phyloP scores from a whole-genome alignment of 2,113 vertebrate species.

The Seriola rivoliana region DNA sequence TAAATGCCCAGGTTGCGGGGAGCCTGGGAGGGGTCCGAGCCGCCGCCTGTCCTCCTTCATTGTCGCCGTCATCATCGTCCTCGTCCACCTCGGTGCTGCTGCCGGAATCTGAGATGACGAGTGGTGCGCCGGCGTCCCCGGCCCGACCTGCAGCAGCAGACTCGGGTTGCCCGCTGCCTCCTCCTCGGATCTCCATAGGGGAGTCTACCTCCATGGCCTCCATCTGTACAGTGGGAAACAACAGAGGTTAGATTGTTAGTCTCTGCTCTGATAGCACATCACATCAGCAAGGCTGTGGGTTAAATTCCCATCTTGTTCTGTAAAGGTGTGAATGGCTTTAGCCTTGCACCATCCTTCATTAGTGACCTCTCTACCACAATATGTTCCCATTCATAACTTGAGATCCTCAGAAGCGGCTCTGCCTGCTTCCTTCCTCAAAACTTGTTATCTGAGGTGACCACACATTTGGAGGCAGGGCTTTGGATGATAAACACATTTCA shows the following conservation, averaged over 20 bases:
- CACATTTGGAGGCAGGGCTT: too few species aligned
- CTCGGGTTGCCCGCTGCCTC: background rate
- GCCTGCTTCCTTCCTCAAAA: too few species aligned
- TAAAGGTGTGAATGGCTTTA: too few species aligned
- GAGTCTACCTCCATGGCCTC: slow-evolving; percentile 91
- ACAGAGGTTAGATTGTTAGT: background rate
- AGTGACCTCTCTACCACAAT: too few species aligned
- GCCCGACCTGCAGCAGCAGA: background rate
- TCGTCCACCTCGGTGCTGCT: slow-evolving; percentile 71
- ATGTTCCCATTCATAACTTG: too few species aligned
- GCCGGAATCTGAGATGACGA: slow-evolving; percentile 61
- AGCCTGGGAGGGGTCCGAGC: slow-evolving; percentile 35
- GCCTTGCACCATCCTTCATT: too few species aligned
- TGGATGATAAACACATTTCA: too few species aligned
- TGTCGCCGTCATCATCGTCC: slow-evolving; percentile 29
- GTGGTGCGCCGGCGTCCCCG: background rate
- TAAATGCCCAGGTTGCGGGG: slow-evolving; percentile 78
- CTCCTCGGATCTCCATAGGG: slow-evolving; percentile 27
- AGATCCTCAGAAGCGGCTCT: too few species aligned
- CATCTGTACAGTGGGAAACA: slow-evolving; percentile 69
- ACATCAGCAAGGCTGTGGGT: background rate
- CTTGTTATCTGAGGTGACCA: too few species aligned
- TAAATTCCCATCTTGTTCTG: background rate
- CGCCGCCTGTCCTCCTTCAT: background rate
- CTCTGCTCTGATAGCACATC: background rate